Conservation (phyloP, 2,113 vertebrate genomes). For the Petaurus breviceps region DNA sequence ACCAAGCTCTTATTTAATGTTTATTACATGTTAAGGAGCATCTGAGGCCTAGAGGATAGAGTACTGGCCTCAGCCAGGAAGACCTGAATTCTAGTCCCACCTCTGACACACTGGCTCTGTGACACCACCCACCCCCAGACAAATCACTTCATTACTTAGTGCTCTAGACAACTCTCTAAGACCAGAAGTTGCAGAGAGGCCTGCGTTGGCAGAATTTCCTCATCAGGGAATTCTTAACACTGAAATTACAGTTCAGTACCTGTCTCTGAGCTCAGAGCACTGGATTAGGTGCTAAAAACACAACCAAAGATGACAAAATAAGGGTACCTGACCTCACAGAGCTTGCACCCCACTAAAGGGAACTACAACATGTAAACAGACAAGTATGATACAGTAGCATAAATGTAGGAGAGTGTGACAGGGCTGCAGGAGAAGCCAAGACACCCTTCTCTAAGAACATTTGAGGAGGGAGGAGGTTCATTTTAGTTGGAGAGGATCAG, state of each 20-base stretch:
- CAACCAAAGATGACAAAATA: no score
- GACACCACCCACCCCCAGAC: not conserved
- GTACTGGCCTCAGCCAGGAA: not conserved
- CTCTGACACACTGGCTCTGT: not conserved
- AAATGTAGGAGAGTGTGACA: not conserved
- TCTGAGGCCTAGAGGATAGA: no score
- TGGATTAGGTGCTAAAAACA: no score
- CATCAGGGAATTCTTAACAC: no score
- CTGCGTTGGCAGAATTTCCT: no score
- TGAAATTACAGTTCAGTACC: no score
- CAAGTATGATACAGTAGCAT: not conserved
- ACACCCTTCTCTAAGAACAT: no score
- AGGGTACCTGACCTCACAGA: not conserved
- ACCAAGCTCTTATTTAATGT: not conserved
- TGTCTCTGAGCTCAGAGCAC: no score
- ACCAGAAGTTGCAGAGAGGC: no score
- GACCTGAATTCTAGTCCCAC: not conserved
- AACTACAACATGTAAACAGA: not conserved
- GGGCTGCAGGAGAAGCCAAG: not conserved
- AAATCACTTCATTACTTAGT: not conserved
- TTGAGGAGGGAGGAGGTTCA: not conserved
- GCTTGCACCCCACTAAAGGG: not conserved
- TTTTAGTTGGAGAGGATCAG: not conserved
- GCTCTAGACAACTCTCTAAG: no score
- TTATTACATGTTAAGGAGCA: not conserved